phyloP scores from a whole-genome alignment of 2,113 vertebrate genomes.

The Brachyhypopomus occidentalis region DNA sequence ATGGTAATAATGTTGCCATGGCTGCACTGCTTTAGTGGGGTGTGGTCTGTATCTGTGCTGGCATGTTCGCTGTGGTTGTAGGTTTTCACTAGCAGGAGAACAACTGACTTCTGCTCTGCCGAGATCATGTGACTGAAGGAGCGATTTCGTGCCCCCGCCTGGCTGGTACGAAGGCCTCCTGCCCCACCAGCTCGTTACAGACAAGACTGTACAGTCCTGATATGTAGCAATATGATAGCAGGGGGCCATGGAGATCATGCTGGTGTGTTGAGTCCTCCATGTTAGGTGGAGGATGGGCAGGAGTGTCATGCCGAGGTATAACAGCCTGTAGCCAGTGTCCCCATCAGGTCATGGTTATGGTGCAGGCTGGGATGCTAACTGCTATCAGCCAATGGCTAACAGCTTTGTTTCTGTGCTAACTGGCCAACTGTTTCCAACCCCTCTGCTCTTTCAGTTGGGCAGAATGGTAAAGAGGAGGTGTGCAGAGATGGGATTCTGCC shows the following conservation, averaged over 20 bases:
- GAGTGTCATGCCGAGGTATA: neutral
- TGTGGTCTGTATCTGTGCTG: constrained; percentile 17
- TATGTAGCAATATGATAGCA: no score
- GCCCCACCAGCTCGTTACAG: no score
- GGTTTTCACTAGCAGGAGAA: no score
- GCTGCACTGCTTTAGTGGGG: constrained; percentile 27
- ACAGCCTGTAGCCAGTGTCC: neutral
- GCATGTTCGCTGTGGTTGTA: no score
- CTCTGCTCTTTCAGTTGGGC: neutral
- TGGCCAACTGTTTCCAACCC: neutral
- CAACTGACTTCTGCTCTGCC: no score
- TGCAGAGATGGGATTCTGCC: constrained; percentile 20
- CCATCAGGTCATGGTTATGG: neutral
- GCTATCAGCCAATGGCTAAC: neutral
- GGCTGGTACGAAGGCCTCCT: no score
- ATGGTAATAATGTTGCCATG: constrained; percentile 20
- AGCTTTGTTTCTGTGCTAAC: neutral
- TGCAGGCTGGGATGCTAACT: constrained; percentile 9
- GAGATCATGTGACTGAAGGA: no score
- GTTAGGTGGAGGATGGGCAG: no score
- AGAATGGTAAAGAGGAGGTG: constrained; percentile 11
- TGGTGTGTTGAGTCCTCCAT: no score
- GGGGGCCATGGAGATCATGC: no score
- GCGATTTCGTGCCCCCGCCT: no score
- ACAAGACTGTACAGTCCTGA: no score